phyloP scores from a whole-genome alignment of 1,140 invertebrate genomes.

The Drosophila melanica region DNA sequence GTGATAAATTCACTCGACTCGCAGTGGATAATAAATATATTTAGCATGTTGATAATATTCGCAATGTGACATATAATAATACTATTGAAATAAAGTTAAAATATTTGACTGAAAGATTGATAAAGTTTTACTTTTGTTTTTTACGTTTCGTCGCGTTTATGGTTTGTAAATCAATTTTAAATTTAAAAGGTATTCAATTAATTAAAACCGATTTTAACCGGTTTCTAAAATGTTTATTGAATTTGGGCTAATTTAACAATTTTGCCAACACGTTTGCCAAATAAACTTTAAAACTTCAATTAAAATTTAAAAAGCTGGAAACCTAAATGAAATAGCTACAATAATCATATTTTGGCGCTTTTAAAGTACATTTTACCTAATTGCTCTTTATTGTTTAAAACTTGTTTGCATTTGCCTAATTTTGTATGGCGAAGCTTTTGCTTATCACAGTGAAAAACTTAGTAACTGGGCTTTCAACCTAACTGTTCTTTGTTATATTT shows the following conservation, averaged over 20 bases:
- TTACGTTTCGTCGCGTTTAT: too few species aligned
- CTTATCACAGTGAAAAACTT: background rate
- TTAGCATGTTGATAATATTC: slow-evolving; percentile 30
- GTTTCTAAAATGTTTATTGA: too few species aligned
- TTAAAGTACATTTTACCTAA: slow-evolving; percentile 8
- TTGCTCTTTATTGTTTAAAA: slow-evolving; percentile 21
- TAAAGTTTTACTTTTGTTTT: too few species aligned
- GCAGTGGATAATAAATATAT: slow-evolving; percentile 14
- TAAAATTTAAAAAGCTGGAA: slow-evolving; percentile 8
- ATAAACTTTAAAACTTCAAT: too few species aligned
- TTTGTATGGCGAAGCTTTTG: background rate
- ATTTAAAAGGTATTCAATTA: too few species aligned
- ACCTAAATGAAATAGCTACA: background rate
- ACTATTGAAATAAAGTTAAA: background rate
- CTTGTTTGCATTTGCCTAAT: slow-evolving; percentile 21
- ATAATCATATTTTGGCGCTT: slow-evolving; percentile 10
- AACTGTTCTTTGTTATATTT: slow-evolving; percentile 34
- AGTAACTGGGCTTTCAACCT: slow-evolving; percentile 27
- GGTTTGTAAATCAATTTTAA: too few species aligned
- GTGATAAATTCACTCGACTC: background rate
- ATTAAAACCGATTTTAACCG: too few species aligned
- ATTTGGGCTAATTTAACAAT: too few species aligned
- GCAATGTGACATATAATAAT: background rate
- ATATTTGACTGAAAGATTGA: too few species aligned
- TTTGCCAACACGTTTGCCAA: too few species aligned